Base-by-base conservation (phyloP, 2,888 invertebrate species). In the Zaprionus obscuricornis region DNA sequence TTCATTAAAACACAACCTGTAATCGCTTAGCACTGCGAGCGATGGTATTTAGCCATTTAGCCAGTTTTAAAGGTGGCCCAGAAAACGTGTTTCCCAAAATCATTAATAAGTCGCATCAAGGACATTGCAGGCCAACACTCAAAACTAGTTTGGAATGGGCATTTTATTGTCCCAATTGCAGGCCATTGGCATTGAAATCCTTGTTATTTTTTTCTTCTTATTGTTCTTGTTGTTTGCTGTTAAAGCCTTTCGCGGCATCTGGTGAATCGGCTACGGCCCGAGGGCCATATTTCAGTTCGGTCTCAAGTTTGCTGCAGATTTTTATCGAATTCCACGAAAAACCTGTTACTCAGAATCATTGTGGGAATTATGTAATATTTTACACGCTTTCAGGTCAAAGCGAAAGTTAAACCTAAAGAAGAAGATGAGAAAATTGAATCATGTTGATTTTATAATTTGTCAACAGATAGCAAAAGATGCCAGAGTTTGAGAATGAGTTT, bases 171-270 rank as follows among this genome's bases (percentile, higher is more conserved):
- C 64, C 71, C 71, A 76, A 70, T 76, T 71, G 68, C 74, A 46
- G 78, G 84, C 81, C 74, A 78, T 75, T 78, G 78, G 71, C 84
- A 79, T 83, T 76, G 84, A 74, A 66, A 76, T 79, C 78, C 78
- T 79, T 79, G 74, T 65, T 51, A 33, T 47, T 40, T 47, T 42
- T 43, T 50, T 49, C 56, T 42, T n/a, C n/a, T n/a, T n/a, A n/a
- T n/a, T n/a, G n/a, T n/a, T n/a, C n/a, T n/a, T n/a, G n/a, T n/a
- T n/a, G n/a, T n/a, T n/a, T n/a, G n/a, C n/a, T n/a, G n/a, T n/a
- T n/a, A n/a, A n/a, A n/a, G n/a, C n/a, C 45, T 33, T 14, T 16
- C 11, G 29, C 63, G n/a, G n/a, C n/a, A n/a, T 46, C 42, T 37
- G 31, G 29, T 55, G 45, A 33, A 46, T 45, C 55, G n/a, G n/a